phyloP scores from a whole-genome alignment of 2,113 vertebrate genomes.

The Hypocryptadius cinnamomeus region DNA sequence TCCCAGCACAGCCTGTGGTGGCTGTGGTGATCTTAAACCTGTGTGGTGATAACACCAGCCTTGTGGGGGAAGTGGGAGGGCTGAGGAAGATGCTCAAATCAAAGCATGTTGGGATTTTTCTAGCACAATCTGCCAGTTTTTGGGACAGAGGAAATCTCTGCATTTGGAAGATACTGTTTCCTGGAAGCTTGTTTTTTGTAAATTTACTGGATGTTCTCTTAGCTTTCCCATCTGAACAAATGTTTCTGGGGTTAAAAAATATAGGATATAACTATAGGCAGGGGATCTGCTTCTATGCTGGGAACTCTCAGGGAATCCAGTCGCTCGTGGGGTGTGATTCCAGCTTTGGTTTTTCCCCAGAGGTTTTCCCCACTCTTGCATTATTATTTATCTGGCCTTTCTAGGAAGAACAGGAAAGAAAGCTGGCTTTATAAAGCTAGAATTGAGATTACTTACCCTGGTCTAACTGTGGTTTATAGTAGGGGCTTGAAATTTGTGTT shows the following conservation, averaged over 20 bases:
- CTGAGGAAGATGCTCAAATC: neutral
- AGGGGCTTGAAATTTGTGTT: neutral
- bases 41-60: neutral
- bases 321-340: rapidly evolving
- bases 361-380: neutral
- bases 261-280: neutral
- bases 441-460: neutral
- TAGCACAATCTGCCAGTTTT: neutral
- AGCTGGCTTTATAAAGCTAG: neutral
- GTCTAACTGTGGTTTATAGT: neutral
- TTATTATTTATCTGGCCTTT: neutral
- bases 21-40: neutral
- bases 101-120: neutral
- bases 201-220: neutral
- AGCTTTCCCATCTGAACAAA: neutral
- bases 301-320: neutral
- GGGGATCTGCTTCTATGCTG: neutral
- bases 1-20: neutral
- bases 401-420: neutral
- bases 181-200: neutral
- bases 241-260: neutral
- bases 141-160: neutral
- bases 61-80: too few relatives aligned
- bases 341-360: neutral
- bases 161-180: neutral